phyloP scores from a whole-genome alignment of 2,888 invertebrate species.

The Buathra laborator region DNA sequence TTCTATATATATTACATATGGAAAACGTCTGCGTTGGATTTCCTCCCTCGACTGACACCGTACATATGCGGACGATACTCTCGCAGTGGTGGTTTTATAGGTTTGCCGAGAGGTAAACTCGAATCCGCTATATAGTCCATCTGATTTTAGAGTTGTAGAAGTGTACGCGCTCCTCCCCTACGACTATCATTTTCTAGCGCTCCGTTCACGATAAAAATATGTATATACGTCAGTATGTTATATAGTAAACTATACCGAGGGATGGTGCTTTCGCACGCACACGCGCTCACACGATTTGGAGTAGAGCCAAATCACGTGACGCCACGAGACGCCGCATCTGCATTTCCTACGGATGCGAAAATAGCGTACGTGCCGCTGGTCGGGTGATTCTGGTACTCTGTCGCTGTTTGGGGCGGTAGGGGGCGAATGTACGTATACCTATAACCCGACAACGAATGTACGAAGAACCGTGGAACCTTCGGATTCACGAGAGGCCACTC shows the following conservation, averaged over 20 bases:
- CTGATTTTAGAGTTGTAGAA: background rate
- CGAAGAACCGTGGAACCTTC: conserved; percentile 40
- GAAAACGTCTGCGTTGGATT: background rate
- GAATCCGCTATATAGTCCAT: background rate
- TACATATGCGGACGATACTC: background rate
- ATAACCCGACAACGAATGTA: conserved; percentile 12
- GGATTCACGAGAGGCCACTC: conserved; percentile 55
- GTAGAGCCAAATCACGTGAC: conserved; percentile 79
- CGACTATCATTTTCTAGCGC: conserved; percentile 13
- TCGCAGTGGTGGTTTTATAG: background rate
- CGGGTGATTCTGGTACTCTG: conserved; percentile 52
- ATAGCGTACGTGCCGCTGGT: conserved; percentile 76
- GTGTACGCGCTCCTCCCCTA: background rate
- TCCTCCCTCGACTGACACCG: background rate
- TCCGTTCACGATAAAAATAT: background rate
- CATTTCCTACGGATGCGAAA: conserved; percentile 81
- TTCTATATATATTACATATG: background rate
- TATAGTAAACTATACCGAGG: conserved; percentile 4
- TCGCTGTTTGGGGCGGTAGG: background rate
- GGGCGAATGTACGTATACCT: background rate
- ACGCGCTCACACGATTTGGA: conserved; percentile 72
- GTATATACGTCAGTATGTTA: background rate
- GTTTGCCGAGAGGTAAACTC: background rate
- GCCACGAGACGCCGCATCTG: conserved; percentile 77
- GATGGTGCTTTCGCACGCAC: conserved; percentile 54